Evolutionary conservation across 2,888 invertebrate genomes (phyloP).

Genomic region (Tinea trinotella): DNA sequence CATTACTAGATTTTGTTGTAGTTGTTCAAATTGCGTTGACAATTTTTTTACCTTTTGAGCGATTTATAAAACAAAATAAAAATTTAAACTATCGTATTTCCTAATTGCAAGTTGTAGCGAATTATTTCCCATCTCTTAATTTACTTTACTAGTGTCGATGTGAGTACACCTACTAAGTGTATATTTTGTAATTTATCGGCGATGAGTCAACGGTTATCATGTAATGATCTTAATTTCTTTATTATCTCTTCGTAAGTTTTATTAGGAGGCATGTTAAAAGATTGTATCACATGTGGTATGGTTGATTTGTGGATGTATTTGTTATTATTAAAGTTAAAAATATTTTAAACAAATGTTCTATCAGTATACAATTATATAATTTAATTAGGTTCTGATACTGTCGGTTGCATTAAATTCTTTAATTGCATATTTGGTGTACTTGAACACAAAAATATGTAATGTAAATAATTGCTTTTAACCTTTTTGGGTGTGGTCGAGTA

Average conservation of each 20-base stretch:
- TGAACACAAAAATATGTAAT: not conserved
- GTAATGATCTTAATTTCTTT: slow-evolving; percentile 52
- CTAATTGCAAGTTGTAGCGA: no score
- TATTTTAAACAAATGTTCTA: not conserved
- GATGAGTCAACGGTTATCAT: slow-evolving; percentile 46
- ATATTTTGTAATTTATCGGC: slow-evolving; percentile 52
- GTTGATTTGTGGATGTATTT: slow-evolving; percentile 15
- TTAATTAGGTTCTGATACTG: not conserved
- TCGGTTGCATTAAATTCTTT: slow-evolving; percentile 1
- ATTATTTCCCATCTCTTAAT: slow-evolving; percentile 47
- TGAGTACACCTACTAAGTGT: slow-evolving; percentile 26
- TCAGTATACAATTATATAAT: not conserved
- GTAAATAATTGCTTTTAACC: not conserved
- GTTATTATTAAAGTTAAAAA: not conserved
- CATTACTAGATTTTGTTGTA: no score
- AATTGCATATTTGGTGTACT: not conserved
- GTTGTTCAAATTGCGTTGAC: no score
- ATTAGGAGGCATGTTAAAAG: slow-evolving; percentile 11
- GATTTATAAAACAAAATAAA: no score
- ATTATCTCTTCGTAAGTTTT: slow-evolving; percentile 31
- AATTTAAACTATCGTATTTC: no score
- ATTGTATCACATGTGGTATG: not conserved
- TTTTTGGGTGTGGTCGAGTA: slow-evolving; percentile 4
- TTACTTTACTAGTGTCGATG: slow-evolving; percentile 48
- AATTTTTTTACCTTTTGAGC: no score